These are phyloP conservation scores for Dicaeum eximium DNA, from an alignment of 2,113 vertebrate species.

Conservation along the genomic window DNA sequence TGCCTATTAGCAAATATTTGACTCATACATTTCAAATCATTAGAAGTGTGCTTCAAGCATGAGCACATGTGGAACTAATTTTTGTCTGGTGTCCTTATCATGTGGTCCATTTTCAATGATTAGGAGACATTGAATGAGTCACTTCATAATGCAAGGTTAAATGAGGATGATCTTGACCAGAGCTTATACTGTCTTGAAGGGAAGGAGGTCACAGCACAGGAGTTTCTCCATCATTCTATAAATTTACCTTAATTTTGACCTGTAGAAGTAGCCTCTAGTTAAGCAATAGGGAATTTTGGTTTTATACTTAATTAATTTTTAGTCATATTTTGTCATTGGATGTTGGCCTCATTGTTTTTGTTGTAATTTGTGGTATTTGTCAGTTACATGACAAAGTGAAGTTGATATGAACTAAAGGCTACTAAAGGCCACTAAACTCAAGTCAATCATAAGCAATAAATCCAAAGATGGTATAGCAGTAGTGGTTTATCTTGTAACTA, in stretches of 20 bases:
- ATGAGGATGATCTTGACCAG: conserved; percentile 33
- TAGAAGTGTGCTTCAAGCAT: conserved; percentile 15
- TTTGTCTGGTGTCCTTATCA: conserved; percentile 22
- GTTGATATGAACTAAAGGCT: neutral
- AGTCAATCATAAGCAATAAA: neutral
- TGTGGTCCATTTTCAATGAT: neutral
- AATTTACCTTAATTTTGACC: neutral
- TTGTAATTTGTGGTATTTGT: neutral
- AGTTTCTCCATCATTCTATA: neutral
- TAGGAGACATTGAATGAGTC: neutral
- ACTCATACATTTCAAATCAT: conserved; percentile 38
- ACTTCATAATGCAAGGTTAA: conserved; percentile 41
- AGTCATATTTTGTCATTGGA: neutral
- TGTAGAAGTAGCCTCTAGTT: neutral
- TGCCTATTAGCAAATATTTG: conserved; percentile 48
- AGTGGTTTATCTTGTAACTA: neutral
- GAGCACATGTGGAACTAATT: conserved; percentile 11
- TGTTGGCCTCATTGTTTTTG: neutral
- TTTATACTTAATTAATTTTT: conserved; percentile 16
- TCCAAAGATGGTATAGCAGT: neutral
- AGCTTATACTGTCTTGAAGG: neutral
- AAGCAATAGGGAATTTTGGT: neutral
- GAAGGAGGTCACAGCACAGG: neutral
- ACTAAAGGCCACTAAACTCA: neutral
- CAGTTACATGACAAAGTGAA: neutral